Evolutionary conservation across 1,140 invertebrate species (phyloP).

Genomic region (Anthonomus grandis): DNA sequence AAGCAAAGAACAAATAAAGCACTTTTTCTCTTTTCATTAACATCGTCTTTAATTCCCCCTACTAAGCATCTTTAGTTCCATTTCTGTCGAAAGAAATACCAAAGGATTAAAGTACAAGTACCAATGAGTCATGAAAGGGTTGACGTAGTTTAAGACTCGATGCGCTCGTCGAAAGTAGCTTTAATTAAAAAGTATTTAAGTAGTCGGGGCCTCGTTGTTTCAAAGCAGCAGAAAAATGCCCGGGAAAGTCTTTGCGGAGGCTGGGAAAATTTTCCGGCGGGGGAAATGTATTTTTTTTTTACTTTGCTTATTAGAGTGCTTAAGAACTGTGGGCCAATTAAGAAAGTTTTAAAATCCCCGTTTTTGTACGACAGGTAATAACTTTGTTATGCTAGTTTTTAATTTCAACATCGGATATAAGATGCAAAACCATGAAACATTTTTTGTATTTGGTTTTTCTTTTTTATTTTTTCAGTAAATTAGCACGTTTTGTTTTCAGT

Average conservation of each 20-base stretch:
- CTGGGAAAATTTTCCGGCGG: conserved; percentile 3
- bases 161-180: conserved; percentile 27
- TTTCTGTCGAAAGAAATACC: conserved; percentile 32
- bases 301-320: conserved; percentile 12
- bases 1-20: conserved; percentile 28
- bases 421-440: too few relatives aligned
- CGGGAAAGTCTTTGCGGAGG: conserved; percentile 22
- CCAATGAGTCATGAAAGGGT: conserved; percentile 33
- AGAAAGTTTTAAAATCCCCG: conserved; percentile 1
- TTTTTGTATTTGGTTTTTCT: too few relatives aligned
- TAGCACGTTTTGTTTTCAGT: too few relatives aligned
- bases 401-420: too few relatives aligned
- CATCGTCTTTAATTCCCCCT: conserved; percentile 32
- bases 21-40: conserved; percentile 25
- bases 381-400: too few relatives aligned
- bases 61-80: conserved; percentile 32
- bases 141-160: conserved; percentile 32
- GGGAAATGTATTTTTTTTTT: conserved; percentile 13
- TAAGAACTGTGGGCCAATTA: conserved; percentile 8
- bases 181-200: conserved; percentile 38
- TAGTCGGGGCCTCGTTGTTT: conserved; percentile 24
- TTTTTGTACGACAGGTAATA: too few relatives aligned
- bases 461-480: too few relatives aligned
- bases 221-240: conserved; percentile 23
- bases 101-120: conserved; percentile 33